A percentile compares a stretch with the other conserved stretches of the same genome.
These are phyloP conservation scores for Ptychadena robeensis DNA, from an alignment of 2,797 vertebrate species.

Conservation along the genomic window DNA sequence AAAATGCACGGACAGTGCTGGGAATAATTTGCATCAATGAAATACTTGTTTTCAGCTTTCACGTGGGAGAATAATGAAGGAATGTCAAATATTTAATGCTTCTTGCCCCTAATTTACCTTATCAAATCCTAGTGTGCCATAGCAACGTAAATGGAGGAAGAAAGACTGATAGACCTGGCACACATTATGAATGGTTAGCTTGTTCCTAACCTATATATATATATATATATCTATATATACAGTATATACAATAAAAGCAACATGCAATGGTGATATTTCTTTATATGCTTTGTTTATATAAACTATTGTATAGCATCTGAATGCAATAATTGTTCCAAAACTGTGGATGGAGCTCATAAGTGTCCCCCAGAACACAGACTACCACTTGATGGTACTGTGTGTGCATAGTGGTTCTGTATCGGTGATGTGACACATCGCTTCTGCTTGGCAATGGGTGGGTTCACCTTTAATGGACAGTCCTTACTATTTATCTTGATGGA, in stretches of 20 bases:
- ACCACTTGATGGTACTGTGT: neutral
- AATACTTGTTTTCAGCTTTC: constrained; percentile 71
- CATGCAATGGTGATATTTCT: no score
- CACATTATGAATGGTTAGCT: neutral
- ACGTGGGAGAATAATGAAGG: constrained; percentile 66
- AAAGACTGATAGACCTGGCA: constrained; percentile 25
- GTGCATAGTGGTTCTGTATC: neutral
- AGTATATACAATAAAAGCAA: no score
- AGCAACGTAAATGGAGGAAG: constrained; percentile 67
- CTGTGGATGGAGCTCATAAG: neutral
- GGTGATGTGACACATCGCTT: neutral
- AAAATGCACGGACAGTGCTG: constrained; percentile 73
- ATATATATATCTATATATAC: no score
- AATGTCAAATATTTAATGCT: constrained; percentile 71
- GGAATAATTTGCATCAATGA: constrained; percentile 71
- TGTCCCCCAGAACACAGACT: neutral
- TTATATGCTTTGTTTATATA: neutral
- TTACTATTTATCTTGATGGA: neutral
- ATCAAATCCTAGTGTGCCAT: constrained; percentile 69
- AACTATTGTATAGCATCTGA: neutral
- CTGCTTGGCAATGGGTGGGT: neutral
- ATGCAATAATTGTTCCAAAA: no score
- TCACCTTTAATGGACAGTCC: neutral
- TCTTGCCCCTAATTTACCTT: constrained; percentile 70
- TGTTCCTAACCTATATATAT: neutral